These are phyloP conservation scores for Macrophya annulata DNA, from an alignment of 2,888 invertebrate species.

Conservation along the genomic window DNA sequence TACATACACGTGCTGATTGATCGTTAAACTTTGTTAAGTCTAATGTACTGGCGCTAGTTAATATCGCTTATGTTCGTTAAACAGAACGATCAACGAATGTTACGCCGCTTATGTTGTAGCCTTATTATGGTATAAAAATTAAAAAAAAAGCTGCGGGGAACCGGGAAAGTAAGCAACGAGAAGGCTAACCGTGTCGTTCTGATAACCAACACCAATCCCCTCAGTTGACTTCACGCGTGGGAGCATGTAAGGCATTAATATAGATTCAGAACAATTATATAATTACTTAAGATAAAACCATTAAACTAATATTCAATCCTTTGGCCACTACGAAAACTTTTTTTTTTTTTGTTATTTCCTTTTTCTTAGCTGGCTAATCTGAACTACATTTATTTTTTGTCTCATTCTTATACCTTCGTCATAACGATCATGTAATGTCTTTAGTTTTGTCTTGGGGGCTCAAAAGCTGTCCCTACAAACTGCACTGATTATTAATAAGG, in stretches of 20 bases:
- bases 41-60: not conserved
- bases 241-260: not conserved
- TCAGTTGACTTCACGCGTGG: not conserved
- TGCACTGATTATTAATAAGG: not conserved
- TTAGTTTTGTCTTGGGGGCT: not conserved
- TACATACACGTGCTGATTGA: slow-evolving; percentile 16
- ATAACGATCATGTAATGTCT: not conserved
- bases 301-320: not conserved
- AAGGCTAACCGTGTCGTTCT: not conserved
- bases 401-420: not conserved
- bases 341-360: no score
- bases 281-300: not conserved
- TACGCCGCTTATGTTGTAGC: not conserved
- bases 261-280: not conserved
- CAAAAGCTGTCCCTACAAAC: not conserved
- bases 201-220: not conserved
- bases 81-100: not conserved
- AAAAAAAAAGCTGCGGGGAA: not conserved
- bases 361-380: not conserved
- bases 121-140: not conserved
- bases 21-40: slow-evolving; percentile 9
- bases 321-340: not conserved
- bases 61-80: not conserved
- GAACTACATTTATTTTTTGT: not conserved
- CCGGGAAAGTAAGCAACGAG: not conserved